A percentile compares a stretch with the other conserved stretches of the same genome.
phyloP scores from a whole-genome alignment of 2,113 vertebrate species.

The Osmerus mordax region DNA sequence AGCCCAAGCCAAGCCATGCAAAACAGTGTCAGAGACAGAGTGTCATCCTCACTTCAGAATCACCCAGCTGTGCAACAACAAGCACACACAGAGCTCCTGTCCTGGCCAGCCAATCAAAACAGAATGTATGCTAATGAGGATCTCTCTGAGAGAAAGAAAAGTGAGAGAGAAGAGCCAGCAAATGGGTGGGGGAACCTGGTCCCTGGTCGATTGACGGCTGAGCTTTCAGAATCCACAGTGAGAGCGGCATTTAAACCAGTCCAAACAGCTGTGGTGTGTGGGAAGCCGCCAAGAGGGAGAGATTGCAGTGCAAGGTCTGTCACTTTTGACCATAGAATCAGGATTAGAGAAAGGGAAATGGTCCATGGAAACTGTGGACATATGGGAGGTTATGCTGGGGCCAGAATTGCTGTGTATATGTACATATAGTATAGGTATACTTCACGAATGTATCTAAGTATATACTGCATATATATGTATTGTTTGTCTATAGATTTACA shows the following conservation, averaged over 20 bases:
- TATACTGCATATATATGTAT: too few species aligned
- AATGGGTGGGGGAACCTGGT: conserved; percentile 14
- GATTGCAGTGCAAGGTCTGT: conserved; percentile 26
- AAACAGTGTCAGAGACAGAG: conserved; percentile 36
- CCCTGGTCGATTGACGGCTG: conserved; percentile 21
- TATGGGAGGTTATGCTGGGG: too few species aligned
- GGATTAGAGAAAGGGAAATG: not conserved
- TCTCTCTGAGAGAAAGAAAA: not conserved
- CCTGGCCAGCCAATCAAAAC: conserved; percentile 48
- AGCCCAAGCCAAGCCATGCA: conserved; percentile 13
- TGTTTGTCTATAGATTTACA: too few species aligned
- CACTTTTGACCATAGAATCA: too few species aligned
- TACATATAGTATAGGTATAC: too few species aligned
- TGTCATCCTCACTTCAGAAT: conserved; percentile 42
- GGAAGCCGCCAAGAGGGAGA: conserved; percentile 47
- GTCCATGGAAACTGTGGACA: not conserved
- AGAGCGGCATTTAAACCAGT: conserved; percentile 51
- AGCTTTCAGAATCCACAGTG: conserved; percentile 25
- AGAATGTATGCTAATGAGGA: conserved; percentile 50
- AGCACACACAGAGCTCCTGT: conserved; percentile 49
- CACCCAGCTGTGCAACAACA: conserved; percentile 59
- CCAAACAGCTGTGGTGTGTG: conserved; percentile 58
- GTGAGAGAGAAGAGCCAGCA: not conserved
- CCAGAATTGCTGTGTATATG: too few species aligned
- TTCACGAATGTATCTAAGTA: too few species aligned